These are phyloP conservation scores for Heterodera carotae DNA, from an alignment of 1,140 invertebrate species.

Conservation along the genomic window DNA sequence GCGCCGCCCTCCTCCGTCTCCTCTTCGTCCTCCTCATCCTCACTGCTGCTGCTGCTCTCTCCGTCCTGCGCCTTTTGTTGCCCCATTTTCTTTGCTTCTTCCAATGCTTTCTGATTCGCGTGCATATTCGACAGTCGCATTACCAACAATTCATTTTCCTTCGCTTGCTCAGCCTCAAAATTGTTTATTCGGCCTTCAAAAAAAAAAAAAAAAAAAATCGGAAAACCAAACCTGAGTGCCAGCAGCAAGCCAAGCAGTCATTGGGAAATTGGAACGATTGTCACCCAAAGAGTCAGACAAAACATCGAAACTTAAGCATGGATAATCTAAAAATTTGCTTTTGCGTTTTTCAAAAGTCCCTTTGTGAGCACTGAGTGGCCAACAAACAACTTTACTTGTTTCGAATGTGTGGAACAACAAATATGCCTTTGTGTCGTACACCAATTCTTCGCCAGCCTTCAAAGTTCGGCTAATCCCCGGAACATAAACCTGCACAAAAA, in stretches of 20 bases:
- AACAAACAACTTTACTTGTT: slow-evolving; percentile 33
- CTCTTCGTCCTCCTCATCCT: slow-evolving; percentile 51
- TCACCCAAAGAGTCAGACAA: slow-evolving; percentile 45
- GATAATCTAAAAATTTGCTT: slow-evolving; percentile 34
- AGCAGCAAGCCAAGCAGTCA: slow-evolving; percentile 49
- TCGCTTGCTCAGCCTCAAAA: slow-evolving; percentile 46
- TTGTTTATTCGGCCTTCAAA: too few species aligned
- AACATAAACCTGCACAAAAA: slow-evolving; percentile 44
- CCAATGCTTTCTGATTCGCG: slow-evolving; percentile 41
- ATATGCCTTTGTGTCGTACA: slow-evolving; percentile 55
- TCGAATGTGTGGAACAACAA: slow-evolving; percentile 55
- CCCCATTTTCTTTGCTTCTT: slow-evolving; percentile 25
- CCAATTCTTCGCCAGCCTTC: slow-evolving; percentile 52
- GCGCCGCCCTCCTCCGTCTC: slow-evolving; percentile 23
- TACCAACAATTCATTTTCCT: slow-evolving; percentile 50
- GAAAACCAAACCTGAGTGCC: slow-evolving; percentile 42
- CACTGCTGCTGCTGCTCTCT: slow-evolving; percentile 26
- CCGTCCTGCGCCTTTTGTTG: slow-evolving; percentile 11
- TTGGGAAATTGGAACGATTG: slow-evolving; percentile 40
- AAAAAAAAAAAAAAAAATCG: background rate
- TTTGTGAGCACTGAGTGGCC: background rate
- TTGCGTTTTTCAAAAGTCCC: too few species aligned
- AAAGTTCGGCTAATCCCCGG: slow-evolving; percentile 50
- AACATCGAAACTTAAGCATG: slow-evolving; percentile 54
- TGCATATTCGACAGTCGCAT: slow-evolving; percentile 52